These are phyloP conservation scores for Daboia siamensis DNA, from an alignment of 2,113 vertebrate genomes.

Conservation along the genomic window DNA sequence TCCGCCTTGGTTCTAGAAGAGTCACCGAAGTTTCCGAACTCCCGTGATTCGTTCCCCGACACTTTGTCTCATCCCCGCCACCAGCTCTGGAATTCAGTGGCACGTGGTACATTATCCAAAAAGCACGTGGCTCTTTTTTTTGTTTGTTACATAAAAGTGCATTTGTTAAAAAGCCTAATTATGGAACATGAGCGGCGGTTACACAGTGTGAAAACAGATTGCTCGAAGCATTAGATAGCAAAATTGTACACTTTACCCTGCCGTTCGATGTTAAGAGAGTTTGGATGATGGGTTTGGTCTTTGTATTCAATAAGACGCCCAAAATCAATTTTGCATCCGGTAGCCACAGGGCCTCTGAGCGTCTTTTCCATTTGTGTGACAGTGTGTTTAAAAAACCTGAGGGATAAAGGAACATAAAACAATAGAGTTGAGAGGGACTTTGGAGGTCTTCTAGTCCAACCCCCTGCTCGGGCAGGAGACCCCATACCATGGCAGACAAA, in stretches of 20 bases:
- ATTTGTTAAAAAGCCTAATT: background rate
- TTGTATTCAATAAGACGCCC: background rate
- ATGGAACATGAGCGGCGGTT: background rate
- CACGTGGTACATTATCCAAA: background rate
- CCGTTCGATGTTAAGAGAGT: background rate
- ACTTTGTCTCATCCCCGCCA: background rate
- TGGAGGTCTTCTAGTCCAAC: no score
- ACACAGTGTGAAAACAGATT: constrained; percentile 1
- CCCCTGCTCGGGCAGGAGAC: no score
- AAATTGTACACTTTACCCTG: constrained; percentile 19
- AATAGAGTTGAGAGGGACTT: background rate
- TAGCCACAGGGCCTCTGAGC: background rate
- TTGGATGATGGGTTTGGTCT: background rate
- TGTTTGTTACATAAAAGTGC: background rate
- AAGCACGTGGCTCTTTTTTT: background rate
- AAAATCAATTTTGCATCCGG: background rate
- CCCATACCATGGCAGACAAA: no score
- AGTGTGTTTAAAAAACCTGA: background rate
- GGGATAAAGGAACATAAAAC: background rate
- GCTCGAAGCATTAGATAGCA: background rate
- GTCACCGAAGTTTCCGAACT: background rate
- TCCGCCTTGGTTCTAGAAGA: background rate
- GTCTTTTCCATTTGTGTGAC: background rate
- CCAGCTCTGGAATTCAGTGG: background rate
- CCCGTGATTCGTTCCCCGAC: background rate